These are phyloP conservation scores for Semaprochilodus insignis DNA, from an alignment of 2,797 vertebrate species.

Conservation along the genomic window DNA sequence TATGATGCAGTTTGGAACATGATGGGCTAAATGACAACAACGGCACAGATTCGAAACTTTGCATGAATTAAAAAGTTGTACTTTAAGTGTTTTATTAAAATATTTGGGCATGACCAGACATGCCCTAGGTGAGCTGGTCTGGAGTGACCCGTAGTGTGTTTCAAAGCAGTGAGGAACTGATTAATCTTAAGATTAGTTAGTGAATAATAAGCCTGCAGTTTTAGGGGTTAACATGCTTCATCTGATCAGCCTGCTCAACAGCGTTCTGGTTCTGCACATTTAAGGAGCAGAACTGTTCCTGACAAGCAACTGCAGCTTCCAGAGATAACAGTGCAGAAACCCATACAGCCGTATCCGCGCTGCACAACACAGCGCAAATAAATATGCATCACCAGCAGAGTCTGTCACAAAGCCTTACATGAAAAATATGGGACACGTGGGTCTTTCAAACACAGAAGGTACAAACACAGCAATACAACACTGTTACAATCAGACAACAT, in stretches of 20 bases:
- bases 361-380: constrained; percentile 2
- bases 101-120: not conserved
- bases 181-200: not conserved
- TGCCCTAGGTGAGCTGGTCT: not conserved
- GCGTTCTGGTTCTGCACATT: not conserved
- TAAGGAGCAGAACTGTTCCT: not conserved
- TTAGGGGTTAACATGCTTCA: not conserved
- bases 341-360: not conserved
- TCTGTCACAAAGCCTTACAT: constrained; percentile 16
- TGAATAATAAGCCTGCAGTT: not conserved
- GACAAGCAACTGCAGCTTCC: not conserved
- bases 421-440: not conserved
- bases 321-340: not conserved
- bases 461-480: not conserved
- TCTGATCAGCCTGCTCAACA: not conserved
- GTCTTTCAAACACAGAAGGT: not conserved
- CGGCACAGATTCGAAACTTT: not conserved
- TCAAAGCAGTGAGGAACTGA: too few relatives aligned
- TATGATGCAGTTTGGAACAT: too few relatives aligned
- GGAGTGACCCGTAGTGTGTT: too few relatives aligned
- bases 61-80: not conserved
- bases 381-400: constrained; percentile 11
- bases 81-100: not conserved
- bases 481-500: too few relatives aligned
- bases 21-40: not conserved